Base-by-base conservation (phyloP, 2,888 invertebrate species). In the Caenorhabditis virilis region DNA sequence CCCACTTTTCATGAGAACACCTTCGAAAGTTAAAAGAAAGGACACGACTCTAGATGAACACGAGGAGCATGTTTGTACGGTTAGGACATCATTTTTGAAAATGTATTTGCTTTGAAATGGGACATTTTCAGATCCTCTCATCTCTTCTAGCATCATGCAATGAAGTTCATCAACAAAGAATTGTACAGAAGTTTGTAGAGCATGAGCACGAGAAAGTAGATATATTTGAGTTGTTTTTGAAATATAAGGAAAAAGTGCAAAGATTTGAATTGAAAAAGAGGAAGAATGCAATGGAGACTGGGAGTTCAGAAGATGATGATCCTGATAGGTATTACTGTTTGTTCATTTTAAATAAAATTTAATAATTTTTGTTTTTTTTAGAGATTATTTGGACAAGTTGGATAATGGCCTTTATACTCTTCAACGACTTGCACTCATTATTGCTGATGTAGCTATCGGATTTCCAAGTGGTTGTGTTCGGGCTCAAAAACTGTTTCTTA, bases 131-230 rank as follows among this genome's bases (percentile, higher is more conserved):
- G 78, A 74, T 80, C 62, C 91, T 97, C 78, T 89, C 92, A 0
- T 92, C 92, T 33, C 91, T 97, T 90, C 85, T 97, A 69, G 89
- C 92, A 64, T 94, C 95, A 84, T 94, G 95, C 83, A 89, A 90
- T 77, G 93, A 93, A 1, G 89, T 91, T 6, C 95, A 95, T 79
- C 87, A 94, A 27, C 92, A 93, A 83, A 87, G 98, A 60, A 86
- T 99, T 52, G 86, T 98, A 16, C 90, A 91, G 74, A 99, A 98
- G 87, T 99, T 98, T 84, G 91, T 91, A 0, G 98, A 99, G 85
- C 95, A 95, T 82, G 97, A 99, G 84, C 91, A 93, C 79, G 97
- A 97, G 84, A 98, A 98, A 82, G 93, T 98, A 0, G 98, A 98
- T 85, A 87, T 98, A 39, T 87, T 98, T 83, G 98, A 99, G 84